Conservation (phyloP, 2,888 invertebrate genomes). For the Hirtodrosophila histrioides region DNA sequence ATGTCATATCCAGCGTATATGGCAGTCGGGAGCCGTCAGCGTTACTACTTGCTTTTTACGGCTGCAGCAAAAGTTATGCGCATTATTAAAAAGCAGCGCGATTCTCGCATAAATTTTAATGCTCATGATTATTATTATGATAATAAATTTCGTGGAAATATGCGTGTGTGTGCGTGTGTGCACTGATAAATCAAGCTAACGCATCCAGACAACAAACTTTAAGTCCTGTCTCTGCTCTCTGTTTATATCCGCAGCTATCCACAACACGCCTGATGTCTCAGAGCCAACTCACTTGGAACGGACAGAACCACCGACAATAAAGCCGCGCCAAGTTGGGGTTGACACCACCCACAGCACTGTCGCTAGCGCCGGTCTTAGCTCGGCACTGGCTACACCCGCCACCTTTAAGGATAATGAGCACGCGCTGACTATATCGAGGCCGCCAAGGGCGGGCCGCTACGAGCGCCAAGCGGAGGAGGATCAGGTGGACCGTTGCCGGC, state of each 20-base stretch:
- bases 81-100: constrained; percentile 55
- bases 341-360: constrained; percentile 7
- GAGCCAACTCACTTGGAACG: constrained; percentile 9
- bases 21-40: no score
- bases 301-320: constrained; percentile 13
- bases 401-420: background rate
- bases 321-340: background rate
- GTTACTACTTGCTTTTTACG: constrained; percentile 11
- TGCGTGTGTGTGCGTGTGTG: constrained; percentile 12
- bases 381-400: constrained; percentile 27
- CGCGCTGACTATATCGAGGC: constrained; percentile 38
- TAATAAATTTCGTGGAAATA: constrained; percentile 46
- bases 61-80: constrained; percentile 58
- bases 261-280: background rate
- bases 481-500: constrained; percentile 85
- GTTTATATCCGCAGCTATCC: constrained; percentile 9
- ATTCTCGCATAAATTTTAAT: constrained; percentile 59
- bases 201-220: constrained; percentile 7
- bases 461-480: constrained; percentile 72
- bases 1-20: no score
- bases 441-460: constrained; percentile 40
- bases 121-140: constrained; percentile 59
- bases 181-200: constrained; percentile 22
- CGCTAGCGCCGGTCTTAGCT: constrained; percentile 2
- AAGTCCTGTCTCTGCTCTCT: constrained; percentile 5